These are phyloP conservation scores for Rhimphoctona megacephalus DNA, from an alignment of 2,888 invertebrate genomes.

Conservation along the genomic window DNA sequence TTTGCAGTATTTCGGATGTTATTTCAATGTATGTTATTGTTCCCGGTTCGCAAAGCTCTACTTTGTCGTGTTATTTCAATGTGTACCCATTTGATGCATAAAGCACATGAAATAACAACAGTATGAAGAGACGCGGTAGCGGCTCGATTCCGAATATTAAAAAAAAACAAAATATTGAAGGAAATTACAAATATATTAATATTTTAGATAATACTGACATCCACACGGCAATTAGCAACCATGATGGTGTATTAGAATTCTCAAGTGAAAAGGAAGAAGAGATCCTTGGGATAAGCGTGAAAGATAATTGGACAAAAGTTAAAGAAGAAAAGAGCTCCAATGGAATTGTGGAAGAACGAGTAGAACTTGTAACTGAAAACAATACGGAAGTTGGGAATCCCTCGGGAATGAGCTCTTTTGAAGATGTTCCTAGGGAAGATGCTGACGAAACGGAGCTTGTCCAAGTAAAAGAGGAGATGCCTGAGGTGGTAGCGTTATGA, in stretches of 20 bases:
- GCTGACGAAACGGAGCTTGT: slow-evolving; percentile 75
- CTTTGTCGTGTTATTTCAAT: too few species aligned
- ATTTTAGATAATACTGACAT: slow-evolving; percentile 74
- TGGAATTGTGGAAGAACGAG: slow-evolving; percentile 74
- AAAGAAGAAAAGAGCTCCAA: slow-evolving; percentile 73
- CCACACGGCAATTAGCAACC: slow-evolving; percentile 56
- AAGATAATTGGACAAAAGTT: background rate
- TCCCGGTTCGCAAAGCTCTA: background rate
- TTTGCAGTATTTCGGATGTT: background rate
- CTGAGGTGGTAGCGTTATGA: slow-evolving; percentile 73
- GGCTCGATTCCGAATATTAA: too few species aligned
- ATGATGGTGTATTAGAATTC: slow-evolving; percentile 20
- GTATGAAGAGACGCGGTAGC: too few species aligned
- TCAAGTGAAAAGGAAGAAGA: slow-evolving; percentile 20
- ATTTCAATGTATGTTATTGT: background rate
- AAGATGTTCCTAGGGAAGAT: slow-evolving; percentile 75
- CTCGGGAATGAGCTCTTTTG: slow-evolving; percentile 76
- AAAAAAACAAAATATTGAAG: too few species aligned
- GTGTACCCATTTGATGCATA: too few species aligned
- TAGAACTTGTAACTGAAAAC: slow-evolving; percentile 72
- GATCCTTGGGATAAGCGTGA: slow-evolving; percentile 1
- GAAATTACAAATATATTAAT: slow-evolving; percentile 53
- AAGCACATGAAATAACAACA: background rate
- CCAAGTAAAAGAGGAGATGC: slow-evolving; percentile 79
- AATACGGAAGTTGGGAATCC: slow-evolving; percentile 65